These are phyloP conservation scores for Caenorhabditis remanei DNA, from an alignment of 1,140 invertebrate species.

Conservation along the genomic window DNA sequence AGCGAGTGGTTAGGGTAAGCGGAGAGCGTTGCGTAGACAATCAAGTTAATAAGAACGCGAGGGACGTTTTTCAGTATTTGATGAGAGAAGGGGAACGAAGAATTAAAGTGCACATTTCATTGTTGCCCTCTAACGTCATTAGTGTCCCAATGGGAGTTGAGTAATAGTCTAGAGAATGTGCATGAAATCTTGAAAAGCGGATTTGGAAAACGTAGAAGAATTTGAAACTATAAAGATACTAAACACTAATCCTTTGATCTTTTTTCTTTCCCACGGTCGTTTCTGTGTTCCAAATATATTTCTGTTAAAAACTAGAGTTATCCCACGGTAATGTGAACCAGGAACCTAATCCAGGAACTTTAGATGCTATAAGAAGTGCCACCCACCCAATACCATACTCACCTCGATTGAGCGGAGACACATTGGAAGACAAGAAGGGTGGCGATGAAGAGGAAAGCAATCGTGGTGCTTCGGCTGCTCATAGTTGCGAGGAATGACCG, in stretches of 20 bases:
- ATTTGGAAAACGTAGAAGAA: too few species aligned
- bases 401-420: slow-evolving; percentile 41
- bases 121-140: neutral
- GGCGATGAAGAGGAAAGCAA: slow-evolving; percentile 48
- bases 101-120: neutral
- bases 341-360: neutral
- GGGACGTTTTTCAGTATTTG: neutral
- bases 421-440: slow-evolving; percentile 43
- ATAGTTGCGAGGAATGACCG: slow-evolving; percentile 51
- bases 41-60: neutral
- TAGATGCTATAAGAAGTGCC: neutral
- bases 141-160: too few species aligned
- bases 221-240: too few species aligned
- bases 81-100: neutral
- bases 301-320: too few species aligned
- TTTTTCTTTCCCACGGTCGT: too few species aligned
- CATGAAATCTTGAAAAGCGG: too few species aligned
- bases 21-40: neutral
- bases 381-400: neutral
- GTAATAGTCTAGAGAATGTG: too few species aligned
- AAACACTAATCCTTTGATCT: too few species aligned
- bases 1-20: neutral
- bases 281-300: too few species aligned
- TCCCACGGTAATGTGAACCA: neutral
- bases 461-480: slow-evolving; percentile 54